phyloP scores from a whole-genome alignment of 2,113 vertebrate species.

The Podarcis raffonei region DNA sequence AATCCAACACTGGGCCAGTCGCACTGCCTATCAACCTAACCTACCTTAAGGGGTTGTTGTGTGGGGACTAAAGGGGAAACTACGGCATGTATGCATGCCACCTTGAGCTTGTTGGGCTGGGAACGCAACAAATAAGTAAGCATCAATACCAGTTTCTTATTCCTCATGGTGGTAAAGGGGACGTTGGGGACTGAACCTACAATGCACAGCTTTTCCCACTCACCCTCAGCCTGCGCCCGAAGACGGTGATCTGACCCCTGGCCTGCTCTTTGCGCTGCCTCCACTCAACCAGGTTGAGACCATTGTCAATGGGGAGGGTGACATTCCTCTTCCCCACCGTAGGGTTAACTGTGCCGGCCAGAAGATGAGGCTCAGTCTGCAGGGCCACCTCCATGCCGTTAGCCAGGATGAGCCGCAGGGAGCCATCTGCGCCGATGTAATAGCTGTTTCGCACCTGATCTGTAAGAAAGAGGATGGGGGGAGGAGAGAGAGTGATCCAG shows the following conservation, averaged over 20 bases:
- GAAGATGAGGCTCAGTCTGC: slow-evolving; percentile 94
- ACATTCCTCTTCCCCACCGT: slow-evolving; percentile 96
- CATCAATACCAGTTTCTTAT: no score
- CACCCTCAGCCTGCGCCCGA: slow-evolving; percentile 93
- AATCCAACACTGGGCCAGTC: no score
- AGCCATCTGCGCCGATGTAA: slow-evolving; percentile 93
- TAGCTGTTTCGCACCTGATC: slow-evolving; percentile 99
- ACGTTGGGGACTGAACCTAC: background rate
- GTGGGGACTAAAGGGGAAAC: no score
- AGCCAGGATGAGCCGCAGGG: slow-evolving; percentile 90
- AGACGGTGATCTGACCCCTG: slow-evolving; percentile 93
- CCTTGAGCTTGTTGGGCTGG: no score
- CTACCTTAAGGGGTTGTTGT: no score
- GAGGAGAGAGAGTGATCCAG: background rate
- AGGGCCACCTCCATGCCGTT: slow-evolving; percentile 97
- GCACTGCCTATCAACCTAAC: no score
- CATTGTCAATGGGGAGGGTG: slow-evolving; percentile 94
- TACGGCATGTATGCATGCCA: no score
- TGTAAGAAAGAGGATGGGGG: slow-evolving; percentile 59
- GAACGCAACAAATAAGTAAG: no score
- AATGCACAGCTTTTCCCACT: slow-evolving; percentile 53
- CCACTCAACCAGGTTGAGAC: slow-evolving; percentile 98
- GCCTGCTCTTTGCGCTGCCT: slow-evolving; percentile 96
- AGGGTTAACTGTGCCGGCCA: slow-evolving; percentile 95
- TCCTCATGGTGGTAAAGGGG: rapidly evolving